Evolutionary conservation across 2,888 invertebrate genomes (phyloP), one percentile per base, ranked within the genome.

Genomic region (Nemoura dubitans): DNA sequence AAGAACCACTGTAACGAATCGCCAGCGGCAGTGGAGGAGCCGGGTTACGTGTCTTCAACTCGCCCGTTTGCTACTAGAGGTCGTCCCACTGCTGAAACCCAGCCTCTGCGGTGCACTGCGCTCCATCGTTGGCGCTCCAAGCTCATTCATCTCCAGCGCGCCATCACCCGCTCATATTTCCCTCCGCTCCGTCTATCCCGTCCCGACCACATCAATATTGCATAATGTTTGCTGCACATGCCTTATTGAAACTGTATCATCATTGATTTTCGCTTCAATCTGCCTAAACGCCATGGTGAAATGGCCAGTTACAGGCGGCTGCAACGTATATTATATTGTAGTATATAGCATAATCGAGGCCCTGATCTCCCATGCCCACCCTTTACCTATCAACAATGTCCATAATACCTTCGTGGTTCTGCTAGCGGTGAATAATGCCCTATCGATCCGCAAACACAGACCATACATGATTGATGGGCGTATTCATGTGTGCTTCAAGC

Each of bases 401-500:
- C 25, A 28, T 36, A 36, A 36, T 36, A 36, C 36, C 36, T 36
- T 36, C 28, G 78, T 78, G 78, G 16, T 78, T 2, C 78, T 78
- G 5, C 78, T 36, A 25, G 26, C 28, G 28, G 27, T 28, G 78
- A 78, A 78, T 78, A 28, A 78, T 78, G 78, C 27, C 78, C 2
- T 26, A 78, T 78, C 78, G 78, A 78, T 78, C 28, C 3, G 26
- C 78, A 27, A 26, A 27, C 78, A 28, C 26, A 78, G 0, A 78
- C 78, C 78, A 78, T 78, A 78, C 5, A 78, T 78, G 78, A 78
- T 78, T 27, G 78, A 78, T 78, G 25, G 7, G 26, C 78, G 28
- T 28, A 78, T 59, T 59, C 78, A 78, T 78, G 78, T 78, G 78
- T 78, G 78, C 59, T 59, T 14, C 10, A 36, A 10, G 36, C 36